Percentiles rank a stretch among this genome's conserved stretches.
These are phyloP conservation scores for Andrena hattorfiana DNA, from an alignment of 2,888 invertebrate species.

Conservation along the genomic window DNA sequence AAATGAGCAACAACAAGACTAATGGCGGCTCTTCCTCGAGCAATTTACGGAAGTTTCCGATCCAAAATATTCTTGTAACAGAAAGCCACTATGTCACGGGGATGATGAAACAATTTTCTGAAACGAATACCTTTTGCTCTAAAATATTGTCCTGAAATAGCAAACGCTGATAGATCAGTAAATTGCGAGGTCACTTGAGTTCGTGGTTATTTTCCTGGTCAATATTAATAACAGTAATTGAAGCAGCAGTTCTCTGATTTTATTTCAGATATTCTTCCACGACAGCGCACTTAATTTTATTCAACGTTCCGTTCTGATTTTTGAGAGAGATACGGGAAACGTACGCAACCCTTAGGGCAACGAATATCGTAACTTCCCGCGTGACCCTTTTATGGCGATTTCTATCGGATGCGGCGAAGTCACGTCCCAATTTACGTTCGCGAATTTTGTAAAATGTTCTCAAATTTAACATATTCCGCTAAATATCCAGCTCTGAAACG, in stretches of 20 bases:
- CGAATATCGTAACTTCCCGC: conserved; percentile 11
- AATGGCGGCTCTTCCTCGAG: conserved; percentile 42
- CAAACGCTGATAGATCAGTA: too few species aligned
- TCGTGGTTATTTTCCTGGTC: too few species aligned
- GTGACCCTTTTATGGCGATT: background rate
- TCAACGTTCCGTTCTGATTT: background rate
- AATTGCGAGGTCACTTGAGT: too few species aligned
- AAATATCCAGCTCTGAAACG: background rate
- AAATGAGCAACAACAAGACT: conserved; percentile 51
- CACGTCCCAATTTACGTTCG: conserved; percentile 9
- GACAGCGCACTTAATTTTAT: background rate
- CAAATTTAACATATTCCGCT: background rate
- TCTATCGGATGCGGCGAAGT: conserved; percentile 10
- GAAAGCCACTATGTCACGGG: background rate
- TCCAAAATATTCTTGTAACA: conserved; percentile 23
- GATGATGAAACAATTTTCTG: conserved; percentile 12
- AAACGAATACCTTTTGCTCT: background rate
- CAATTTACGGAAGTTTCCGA: conserved; percentile 43
- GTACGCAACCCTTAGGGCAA: conserved; percentile 5
- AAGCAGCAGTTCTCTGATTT: too few species aligned
- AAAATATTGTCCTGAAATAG: too few species aligned
- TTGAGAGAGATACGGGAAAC: background rate
- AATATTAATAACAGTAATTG: too few species aligned
- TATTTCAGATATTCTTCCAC: background rate
- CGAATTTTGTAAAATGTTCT: conserved; percentile 6